Evolutionary conservation across 2,113 vertebrate genomes (phyloP).

Genomic region (Garra rufa): DNA sequence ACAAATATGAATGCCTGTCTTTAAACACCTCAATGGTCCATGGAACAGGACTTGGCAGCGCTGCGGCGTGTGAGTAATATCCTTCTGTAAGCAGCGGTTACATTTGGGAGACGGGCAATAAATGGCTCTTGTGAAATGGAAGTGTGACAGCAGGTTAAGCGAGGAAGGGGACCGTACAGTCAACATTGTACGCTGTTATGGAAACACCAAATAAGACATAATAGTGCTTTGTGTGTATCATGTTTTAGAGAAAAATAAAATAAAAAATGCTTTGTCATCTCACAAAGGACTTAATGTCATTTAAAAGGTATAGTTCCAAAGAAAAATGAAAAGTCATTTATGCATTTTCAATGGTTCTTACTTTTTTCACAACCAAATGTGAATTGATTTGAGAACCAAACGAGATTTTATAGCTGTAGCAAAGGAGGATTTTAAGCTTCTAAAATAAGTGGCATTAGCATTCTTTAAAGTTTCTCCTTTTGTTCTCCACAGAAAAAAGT

Average conservation of each 20-base stretch:
- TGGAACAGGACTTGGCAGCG: constrained; percentile 74
- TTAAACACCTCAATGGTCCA: constrained; percentile 77
- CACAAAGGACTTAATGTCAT: not conserved
- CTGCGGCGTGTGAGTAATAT: constrained; percentile 75
- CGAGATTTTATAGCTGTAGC: no score
- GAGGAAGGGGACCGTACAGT: constrained; percentile 57
- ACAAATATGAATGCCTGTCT: constrained; percentile 76
- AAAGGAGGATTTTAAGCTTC: no score
- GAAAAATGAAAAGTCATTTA: not conserved
- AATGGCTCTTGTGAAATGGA: constrained; percentile 64
- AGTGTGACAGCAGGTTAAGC: constrained; percentile 57
- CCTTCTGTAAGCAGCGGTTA: constrained; percentile 71
- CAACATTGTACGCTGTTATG: constrained; percentile 59
- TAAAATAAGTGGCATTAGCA: no score
- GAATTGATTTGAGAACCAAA: no score
- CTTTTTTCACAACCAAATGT: no score
- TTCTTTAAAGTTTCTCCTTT: no score
- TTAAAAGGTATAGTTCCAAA: not conserved
- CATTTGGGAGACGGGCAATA: constrained; percentile 75
- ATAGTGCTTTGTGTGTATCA: constrained; percentile 44
- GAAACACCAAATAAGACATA: constrained; percentile 74
- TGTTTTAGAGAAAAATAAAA: not conserved
- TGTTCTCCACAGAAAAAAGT: no score
- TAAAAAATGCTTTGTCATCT: not conserved
- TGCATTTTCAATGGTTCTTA: no score